Percentiles rank a stretch among this genome's conserved stretches.
phyloP scores from a whole-genome alignment of 2,113 vertebrate species.

The Peromyscus maniculatus region DNA sequence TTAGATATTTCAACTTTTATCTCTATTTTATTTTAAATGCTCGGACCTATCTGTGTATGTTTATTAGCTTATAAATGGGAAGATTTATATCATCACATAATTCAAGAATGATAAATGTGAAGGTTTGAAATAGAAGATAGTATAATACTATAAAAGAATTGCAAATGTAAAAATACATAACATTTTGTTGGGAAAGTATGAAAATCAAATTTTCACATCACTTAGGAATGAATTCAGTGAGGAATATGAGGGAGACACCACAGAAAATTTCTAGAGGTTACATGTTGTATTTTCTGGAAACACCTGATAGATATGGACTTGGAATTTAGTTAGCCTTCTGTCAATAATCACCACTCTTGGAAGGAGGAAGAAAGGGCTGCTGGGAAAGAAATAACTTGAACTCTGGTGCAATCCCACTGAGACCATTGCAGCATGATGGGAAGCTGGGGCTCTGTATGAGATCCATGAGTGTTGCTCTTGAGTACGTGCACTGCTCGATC shows the following conservation, averaged over 20 bases:
- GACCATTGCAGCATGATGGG: fast-evolving
- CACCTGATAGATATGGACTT: neutral
- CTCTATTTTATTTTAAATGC: neutral
- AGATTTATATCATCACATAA: conserved; percentile 1
- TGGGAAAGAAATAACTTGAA: neutral
- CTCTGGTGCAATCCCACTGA: neutral
- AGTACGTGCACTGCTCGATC: neutral
- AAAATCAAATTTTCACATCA: conserved; percentile 39
- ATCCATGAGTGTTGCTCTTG: neutral
- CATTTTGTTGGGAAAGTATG: neutral
- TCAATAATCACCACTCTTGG: neutral
- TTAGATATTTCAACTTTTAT: neutral
- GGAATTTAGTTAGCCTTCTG: neutral
- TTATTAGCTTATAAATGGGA: neutral
- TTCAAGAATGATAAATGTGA: neutral
- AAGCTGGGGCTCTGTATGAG: neutral
- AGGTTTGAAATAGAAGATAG: neutral
- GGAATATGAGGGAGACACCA: neutral
- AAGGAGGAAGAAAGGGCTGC: neutral
- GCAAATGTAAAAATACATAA: conserved; percentile 6
- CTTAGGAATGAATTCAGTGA: neutral
- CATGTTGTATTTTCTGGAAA: neutral
- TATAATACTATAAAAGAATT: neutral
- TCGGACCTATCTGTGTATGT: neutral
- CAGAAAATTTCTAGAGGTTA: neutral